A percentile compares a stretch with the other conserved stretches of the same genome.
Evolutionary conservation across 2,797 vertebrate species (phyloP).

Genomic region (Falco cherrug): DNA sequence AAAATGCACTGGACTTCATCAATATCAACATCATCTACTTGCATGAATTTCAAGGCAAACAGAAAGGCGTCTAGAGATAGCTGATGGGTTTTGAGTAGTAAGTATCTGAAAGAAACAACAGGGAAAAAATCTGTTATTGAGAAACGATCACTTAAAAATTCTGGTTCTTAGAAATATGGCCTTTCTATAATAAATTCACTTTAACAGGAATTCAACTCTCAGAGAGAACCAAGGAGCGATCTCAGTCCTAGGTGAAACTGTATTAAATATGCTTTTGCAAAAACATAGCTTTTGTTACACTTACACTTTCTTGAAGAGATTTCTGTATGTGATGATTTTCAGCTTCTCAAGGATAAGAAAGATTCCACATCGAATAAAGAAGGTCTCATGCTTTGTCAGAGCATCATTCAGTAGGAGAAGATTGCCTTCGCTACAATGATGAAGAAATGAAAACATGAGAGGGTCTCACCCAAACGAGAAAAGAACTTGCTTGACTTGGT

Average conservation of each 20-base stretch:
- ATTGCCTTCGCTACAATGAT: conserved; percentile 88
- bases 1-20: conserved; percentile 97
- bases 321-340: conserved; percentile 97
- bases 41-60: conserved; percentile 91
- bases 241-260: not conserved
- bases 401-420: conserved; percentile 92
- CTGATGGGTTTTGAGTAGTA: conserved; percentile 92
- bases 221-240: not conserved
- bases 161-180: not conserved
- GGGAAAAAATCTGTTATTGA: not conserved
- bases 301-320: conserved; percentile 99
- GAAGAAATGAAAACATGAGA: not conserved
- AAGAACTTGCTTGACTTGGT: not conserved
- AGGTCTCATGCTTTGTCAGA: conserved; percentile 90
- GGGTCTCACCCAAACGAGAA: not conserved
- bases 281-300: conserved; percentile 14
- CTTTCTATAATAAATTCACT: not conserved
- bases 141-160: not conserved
- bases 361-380: conserved; percentile 98
- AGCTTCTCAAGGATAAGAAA: conserved; percentile 98
- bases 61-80: conserved; percentile 94
- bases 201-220: not conserved
- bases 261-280: not conserved
- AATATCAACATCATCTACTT: conserved; percentile 92
- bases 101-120: conserved; percentile 79